Conservation (phyloP, 2,113 vertebrate species). For the Ciconia maguari region DNA sequence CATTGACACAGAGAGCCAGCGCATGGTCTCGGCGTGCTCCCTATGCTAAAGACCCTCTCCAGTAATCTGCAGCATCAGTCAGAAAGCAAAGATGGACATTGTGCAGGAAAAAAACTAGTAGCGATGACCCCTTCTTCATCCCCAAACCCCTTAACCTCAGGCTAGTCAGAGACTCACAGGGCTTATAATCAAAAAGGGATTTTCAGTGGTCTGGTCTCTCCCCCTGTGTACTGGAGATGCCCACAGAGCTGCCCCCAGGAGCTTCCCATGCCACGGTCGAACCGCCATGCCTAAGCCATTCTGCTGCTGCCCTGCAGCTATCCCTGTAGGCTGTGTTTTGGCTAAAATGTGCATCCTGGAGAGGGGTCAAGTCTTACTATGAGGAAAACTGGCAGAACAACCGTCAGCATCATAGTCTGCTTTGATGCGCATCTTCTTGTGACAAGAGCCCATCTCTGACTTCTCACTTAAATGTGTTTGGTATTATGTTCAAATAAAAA, state of each 20-base stretch:
- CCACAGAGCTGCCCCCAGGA: neutral
- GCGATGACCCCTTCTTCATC: neutral
- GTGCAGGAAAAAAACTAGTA: neutral
- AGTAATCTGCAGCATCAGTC: neutral
- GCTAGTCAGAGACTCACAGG: neutral
- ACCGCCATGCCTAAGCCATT: neutral
- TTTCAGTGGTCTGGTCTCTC: neutral
- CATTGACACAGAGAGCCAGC: neutral
- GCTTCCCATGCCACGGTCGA: neutral
- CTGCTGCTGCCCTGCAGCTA: neutral
- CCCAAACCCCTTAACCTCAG: neutral
- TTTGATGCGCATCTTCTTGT: neutral
- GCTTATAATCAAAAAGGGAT: neutral
- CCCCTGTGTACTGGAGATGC: rapidly evolving
- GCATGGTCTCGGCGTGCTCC: neutral
- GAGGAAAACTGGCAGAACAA: neutral
- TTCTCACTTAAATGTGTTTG: neutral
- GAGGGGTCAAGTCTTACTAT: neutral
- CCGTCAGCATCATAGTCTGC: neutral
- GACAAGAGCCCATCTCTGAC: neutral
- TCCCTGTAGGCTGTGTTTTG: neutral
- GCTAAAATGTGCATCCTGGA: neutral
- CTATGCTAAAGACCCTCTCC: neutral
- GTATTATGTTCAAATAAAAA: neutral
- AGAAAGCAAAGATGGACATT: neutral